Evolutionary conservation across 2,888 invertebrate species (phyloP), one percentile per base, ranked within the genome.

Genomic region (Xanthia togata): DNA sequence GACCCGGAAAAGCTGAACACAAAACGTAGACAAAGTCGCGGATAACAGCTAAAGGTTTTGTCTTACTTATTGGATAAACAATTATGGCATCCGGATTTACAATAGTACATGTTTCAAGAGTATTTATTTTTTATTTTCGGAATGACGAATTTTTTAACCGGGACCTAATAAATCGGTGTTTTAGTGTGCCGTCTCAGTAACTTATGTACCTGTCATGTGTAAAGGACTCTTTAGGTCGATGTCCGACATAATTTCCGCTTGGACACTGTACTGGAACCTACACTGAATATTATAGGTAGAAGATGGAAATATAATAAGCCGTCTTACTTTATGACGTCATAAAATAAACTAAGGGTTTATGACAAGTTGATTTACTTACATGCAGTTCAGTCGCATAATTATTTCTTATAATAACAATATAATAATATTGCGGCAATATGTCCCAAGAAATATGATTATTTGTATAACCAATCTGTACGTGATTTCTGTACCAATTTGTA

Each of bases 291-390:
- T 73, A 47, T 14, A 59, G 4, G 38, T 11, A 44, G 26, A 2
- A 50, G 4, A 73, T 31, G 50, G 12, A 50, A 50, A 31, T 35
- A 47, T 57, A 44, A 31, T 55, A 70, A 6, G 11, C 72, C 11
- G 41, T 72, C 23, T 59, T 14, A 50, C 59, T 71, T 73, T 60
- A 60, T 73, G 59, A 59, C 44, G 26, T 17, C 59, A 50, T 73
- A 50, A 73, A 31, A 73, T 17, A 17, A 1, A 38, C 59, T n/a
- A 26, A 5, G 12, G 26, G 4, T 73, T 47, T 60, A 60, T 26
- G 23, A 59, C 38, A 47, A 59, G 38, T 59, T 72, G 4, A 38
- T 57, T 4, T 31, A 57, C 14, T 3, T 31, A 44, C 5, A 35
- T 47, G 47, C 35, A 50, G 35, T 35, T 26, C 26, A 50, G 47